Evolutionary conservation across 2,888 invertebrate species (phyloP).

Genomic region (Vandiemenella viatica): DNA sequence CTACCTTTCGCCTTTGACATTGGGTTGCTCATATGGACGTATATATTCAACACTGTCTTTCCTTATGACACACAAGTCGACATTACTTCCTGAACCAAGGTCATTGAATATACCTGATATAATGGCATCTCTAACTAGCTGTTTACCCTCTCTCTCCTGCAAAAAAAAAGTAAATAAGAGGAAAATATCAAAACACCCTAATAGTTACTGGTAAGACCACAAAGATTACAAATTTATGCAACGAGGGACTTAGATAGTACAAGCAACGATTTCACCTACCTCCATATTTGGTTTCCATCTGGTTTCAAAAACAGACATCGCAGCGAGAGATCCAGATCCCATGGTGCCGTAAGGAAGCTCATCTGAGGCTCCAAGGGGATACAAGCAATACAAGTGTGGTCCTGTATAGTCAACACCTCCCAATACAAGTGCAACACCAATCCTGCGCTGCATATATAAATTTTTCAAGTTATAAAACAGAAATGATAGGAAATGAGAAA

Average conservation of each 20-base stretch:
- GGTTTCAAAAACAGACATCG: constrained; percentile 91
- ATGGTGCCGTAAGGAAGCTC: constrained; percentile 86
- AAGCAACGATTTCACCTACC: constrained; percentile 24
- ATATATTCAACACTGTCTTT: constrained; percentile 67
- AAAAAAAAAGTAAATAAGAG: no score
- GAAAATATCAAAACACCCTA: no score
- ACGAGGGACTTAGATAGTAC: no score
- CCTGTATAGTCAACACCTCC: constrained; percentile 90
- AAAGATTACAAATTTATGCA: no score
- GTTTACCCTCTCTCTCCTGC: constrained; percentile 77
- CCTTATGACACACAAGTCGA: constrained; percentile 87
- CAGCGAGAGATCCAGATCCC: constrained; percentile 93
- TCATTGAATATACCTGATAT: constrained; percentile 97
- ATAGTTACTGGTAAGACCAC: no score
- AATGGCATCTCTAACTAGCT: constrained; percentile 83
- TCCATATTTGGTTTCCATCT: constrained; percentile 70
- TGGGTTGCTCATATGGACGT: constrained; percentile 77
- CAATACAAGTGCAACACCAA: constrained; percentile 86
- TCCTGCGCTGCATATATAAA: constrained; percentile 60
- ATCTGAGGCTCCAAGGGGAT: constrained; percentile 91
- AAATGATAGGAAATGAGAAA: no score
- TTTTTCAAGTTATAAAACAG: no score
- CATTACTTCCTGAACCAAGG: constrained; percentile 88
- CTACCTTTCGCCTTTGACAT: constrained; percentile 48
- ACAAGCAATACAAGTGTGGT: constrained; percentile 79